Evolutionary conservation across 2,797 vertebrate species (phyloP).

Genomic region (Austrolebias charrua): DNA sequence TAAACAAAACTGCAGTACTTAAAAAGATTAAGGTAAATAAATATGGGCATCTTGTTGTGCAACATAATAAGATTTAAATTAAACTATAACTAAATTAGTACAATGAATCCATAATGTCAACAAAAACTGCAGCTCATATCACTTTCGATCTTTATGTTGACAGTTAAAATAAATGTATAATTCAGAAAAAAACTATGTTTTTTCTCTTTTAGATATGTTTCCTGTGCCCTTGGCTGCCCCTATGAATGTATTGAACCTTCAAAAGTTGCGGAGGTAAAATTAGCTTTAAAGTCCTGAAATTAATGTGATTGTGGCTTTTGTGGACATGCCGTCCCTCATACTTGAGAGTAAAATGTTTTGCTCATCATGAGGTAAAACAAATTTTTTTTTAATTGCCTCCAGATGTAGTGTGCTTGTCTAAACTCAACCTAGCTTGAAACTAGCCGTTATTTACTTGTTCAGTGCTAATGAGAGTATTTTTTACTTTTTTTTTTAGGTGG

Average conservation of each 20-base stretch:
- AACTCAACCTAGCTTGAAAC: neutral
- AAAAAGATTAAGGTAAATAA: no score
- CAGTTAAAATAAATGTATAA: neutral
- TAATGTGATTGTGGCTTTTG: no score
- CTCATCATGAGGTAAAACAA: no score
- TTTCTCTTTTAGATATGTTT: slow-evolving; percentile 83
- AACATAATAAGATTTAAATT: no score
- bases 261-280: slow-evolving; percentile 89
- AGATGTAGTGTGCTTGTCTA: neutral
- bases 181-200: no score
- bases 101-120: no score
- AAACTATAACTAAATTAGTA: no score
- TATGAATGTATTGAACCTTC: slow-evolving; percentile 82
- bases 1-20: no score
- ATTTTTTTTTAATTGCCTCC: no score
- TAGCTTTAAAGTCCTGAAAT: neutral
- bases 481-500: slow-evolving; percentile 77
- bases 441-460: rapidly evolving
- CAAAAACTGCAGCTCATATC: no score
- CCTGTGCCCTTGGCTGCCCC: slow-evolving; percentile 91
- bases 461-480: neutral
- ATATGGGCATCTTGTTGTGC: no score
- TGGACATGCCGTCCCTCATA: neutral
- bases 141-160: neutral
- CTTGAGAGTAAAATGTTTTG: neutral